Base-by-base conservation (phyloP, 2,888 invertebrate genomes). In the Cryptophagus acutangulus region DNA sequence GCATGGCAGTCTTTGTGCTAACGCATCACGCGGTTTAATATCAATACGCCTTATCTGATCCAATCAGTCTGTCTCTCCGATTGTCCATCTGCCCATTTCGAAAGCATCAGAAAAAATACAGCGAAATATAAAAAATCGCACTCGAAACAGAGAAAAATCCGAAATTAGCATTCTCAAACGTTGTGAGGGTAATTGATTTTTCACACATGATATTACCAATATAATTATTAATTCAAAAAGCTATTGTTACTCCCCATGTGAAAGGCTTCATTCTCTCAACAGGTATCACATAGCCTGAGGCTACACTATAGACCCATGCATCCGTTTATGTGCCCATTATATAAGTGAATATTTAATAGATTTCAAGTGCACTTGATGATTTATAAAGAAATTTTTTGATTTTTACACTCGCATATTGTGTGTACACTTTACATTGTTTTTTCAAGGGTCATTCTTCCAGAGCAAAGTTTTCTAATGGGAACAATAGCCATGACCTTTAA, bases 41-140 rank as follows among this genome's bases (percentile, higher is more conserved):
- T 63, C 62, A 62, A 59, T 61, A 54, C 57, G 46, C 54, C 62
- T 63, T 64, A 64, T 65, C 64, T 57, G 59, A 60, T 58, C 54
- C 55, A 47, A 44, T 48, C 48, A 46, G 48, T 43, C 48, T 45
- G 42, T 50, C 46, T 48, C 47, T 41, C 40, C 46, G n/a, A n/a
- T n/a, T n/a, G 53, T 54, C 54, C 56, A 56, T 56, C 56, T 56
- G 56, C 52, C 52, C 38, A n/a, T n/a, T n/a, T n/a, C n/a, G n/a
- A n/a, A n/a, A n/a, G n/a, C n/a, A n/a, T n/a, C n/a, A n/a, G n/a
- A n/a, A n/a, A n/a, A n/a, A 20, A n/a, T 20, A n/a, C 24, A 20
- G 24, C 24, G n/a, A n/a, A n/a, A 20, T 8, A 20, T 20, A 8
- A 6, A 8, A n/a, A 20, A 20, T 8, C 6, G 24, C 6, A n/a